Base-by-base conservation (phyloP, 2,113 vertebrate species). In the Silurus asotus region DNA sequence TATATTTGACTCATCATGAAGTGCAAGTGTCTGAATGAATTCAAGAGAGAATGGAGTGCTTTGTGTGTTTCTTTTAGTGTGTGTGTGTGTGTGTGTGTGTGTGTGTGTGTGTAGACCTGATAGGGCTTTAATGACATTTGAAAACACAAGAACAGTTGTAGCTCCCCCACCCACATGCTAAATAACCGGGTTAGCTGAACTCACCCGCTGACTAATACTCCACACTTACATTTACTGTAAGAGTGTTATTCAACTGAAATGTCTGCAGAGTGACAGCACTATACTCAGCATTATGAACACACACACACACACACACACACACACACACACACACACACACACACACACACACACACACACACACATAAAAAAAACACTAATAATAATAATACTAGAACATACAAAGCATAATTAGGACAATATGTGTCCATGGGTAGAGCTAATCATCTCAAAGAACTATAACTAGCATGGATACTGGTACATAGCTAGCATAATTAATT, bases 81-180 rank as follows among this genome's bases (percentile, higher is more conserved):
- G 53, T 87, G 78, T 64, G 51, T 67, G 45, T 79, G 19, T 58
- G 48, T 65, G 53, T 87, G 78, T 64, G 51, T 67, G 45, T 79
- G 8, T 56, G 53, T 37, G 62, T 78, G 48, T 82, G 53, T 87
- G 74, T 84, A 10, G n/a, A 77, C 49, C 82, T 87, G 64, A 77
- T 67, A 84, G 56, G 82, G 58, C 79, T 84, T 90, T 74, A 86
- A 87, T 93, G 92, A 93, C 92, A 93, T 94, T 93, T 93, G 64
- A 65, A 82, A 82, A 51, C 69, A 82, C 19, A 49, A 82, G 69
- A 82, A 76, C n/a, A 56, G 15, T 61, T 90, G 92, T 91, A 88
- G 91, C 92, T 93, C 91, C 93, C 92, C 93, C 94, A 91, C 93
- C 93, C 91, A 94, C 90, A 62, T 81, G 25, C 6, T 53, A 80